A percentile compares a stretch with the other conserved stretches of the same genome.
Conservation (phyloP, 2,797 vertebrate genomes). For the Geotrypetes seraphini region DNA sequence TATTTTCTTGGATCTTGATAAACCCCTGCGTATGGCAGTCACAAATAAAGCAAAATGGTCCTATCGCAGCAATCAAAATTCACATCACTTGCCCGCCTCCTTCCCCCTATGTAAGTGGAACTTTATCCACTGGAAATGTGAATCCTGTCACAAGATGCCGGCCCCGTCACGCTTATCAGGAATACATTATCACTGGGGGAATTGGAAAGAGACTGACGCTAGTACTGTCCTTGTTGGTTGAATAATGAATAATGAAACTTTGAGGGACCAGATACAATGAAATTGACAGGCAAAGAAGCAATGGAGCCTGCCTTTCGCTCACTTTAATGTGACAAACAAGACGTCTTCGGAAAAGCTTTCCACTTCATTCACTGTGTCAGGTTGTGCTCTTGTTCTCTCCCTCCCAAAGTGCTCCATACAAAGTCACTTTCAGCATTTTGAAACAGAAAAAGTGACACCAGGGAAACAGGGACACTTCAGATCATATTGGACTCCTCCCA, state of each 20-base stretch:
- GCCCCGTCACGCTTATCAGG: slow-evolving; percentile 53
- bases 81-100: background rate
- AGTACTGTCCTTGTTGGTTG: slow-evolving; percentile 10
- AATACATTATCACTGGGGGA: slow-evolving; percentile 53
- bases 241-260: slow-evolving; percentile 56
- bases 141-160: slow-evolving; percentile 13
- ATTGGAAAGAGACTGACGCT: slow-evolving; percentile 37
- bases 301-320: slow-evolving; percentile 27
- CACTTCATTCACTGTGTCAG: slow-evolving; percentile 5
- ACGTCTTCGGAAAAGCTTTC: slow-evolving; percentile 23
- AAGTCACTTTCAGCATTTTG: no score
- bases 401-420: no score
- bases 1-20: fast-evolving
- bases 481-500: no score
- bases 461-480: no score
- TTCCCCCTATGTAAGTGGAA: slow-evolving; percentile 32
- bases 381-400: no score
- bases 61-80: slow-evolving; percentile 22
- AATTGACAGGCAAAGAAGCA: slow-evolving; percentile 34
- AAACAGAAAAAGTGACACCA: fast-evolving
- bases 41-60: fast-evolving
- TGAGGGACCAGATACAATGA: slow-evolving; percentile 34
- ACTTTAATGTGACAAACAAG: slow-evolving; percentile 27
- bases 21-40: fast-evolving
- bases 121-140: slow-evolving; percentile 42